Conservation (phyloP, 1,140 invertebrate genomes). For the Atta texana region DNA sequence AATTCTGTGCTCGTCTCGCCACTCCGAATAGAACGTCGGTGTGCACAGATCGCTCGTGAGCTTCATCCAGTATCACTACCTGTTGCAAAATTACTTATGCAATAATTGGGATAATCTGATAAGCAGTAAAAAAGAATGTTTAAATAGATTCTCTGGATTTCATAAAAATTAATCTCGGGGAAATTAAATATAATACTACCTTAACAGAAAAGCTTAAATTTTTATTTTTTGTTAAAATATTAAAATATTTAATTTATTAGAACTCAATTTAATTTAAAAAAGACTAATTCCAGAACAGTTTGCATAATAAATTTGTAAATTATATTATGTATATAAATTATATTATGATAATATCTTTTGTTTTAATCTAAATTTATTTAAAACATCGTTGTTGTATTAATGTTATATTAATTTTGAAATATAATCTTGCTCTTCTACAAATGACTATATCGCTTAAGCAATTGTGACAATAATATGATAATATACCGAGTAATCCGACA, state of each 20-base stretch:
- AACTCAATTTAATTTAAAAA: not conserved
- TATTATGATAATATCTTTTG: not conserved
- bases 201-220: not conserved
- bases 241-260: not conserved
- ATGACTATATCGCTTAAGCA: too few relatives aligned
- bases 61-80: constrained; percentile 97
- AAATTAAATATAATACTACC: not conserved
- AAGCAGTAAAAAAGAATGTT: not conserved
- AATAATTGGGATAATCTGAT: not conserved
- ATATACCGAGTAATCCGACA: constrained; percentile 90
- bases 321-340: too few relatives aligned
- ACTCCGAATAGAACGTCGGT: constrained; percentile 97
- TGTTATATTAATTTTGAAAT: not conserved
- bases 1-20: constrained; percentile 92
- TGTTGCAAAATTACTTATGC: constrained; percentile 18
- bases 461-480: not conserved
- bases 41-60: constrained; percentile 98
- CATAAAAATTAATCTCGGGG: not conserved
- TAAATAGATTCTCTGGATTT: not conserved
- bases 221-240: constrained; percentile 10
- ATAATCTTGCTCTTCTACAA: not conserved
- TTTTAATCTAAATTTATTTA: too few relatives aligned
- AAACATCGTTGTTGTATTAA: not conserved
- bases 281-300: not conserved
- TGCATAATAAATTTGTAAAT: too few relatives aligned